A percentile compares a stretch with the other conserved stretches of the same genome.
Conservation (phyloP, 2,888 invertebrate species). For the Aporophyla nigra region DNA sequence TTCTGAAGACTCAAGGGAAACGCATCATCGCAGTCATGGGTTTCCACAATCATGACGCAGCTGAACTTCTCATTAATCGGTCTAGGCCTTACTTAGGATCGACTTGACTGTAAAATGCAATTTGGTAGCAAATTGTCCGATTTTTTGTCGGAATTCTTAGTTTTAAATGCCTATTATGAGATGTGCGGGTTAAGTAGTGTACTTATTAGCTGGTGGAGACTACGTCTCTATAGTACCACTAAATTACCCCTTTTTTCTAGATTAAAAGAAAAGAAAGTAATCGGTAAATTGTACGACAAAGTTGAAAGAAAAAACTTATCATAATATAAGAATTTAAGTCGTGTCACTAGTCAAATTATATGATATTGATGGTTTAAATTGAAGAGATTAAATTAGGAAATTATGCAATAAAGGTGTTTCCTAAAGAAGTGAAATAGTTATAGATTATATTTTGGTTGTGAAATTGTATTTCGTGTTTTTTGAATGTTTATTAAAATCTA, state of each 20-base stretch:
- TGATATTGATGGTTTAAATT: conserved; percentile 6
- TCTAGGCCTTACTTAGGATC: conserved; percentile 47
- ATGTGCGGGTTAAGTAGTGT: background rate
- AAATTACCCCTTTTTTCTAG: background rate
- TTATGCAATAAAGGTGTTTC: background rate
- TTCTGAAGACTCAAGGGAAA: conserved; percentile 82
- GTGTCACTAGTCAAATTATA: conserved; percentile 40
- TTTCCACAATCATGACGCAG: conserved; percentile 84
- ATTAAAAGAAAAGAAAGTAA: background rate
- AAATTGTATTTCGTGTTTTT: conserved; percentile 22
- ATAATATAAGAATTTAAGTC: conserved; percentile 1
- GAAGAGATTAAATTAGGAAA: background rate
- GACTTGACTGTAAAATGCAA: conserved; percentile 23
- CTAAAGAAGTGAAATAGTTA: conserved; percentile 4
- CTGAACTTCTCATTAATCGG: conserved; percentile 82
- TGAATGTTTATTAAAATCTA: conserved; percentile 9
- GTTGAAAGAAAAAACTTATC: background rate
- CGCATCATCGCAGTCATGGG: conserved; percentile 84
- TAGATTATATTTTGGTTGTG: conserved; percentile 44
- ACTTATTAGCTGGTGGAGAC: background rate
- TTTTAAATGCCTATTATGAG: background rate
- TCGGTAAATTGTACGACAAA: background rate
- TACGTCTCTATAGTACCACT: background rate
- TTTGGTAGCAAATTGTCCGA: background rate
- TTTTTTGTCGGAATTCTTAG: background rate